A percentile compares a stretch with the other conserved stretches of the same genome.
phyloP scores from a whole-genome alignment of 2,113 vertebrate genomes.

The Heterocephalus glaber region DNA sequence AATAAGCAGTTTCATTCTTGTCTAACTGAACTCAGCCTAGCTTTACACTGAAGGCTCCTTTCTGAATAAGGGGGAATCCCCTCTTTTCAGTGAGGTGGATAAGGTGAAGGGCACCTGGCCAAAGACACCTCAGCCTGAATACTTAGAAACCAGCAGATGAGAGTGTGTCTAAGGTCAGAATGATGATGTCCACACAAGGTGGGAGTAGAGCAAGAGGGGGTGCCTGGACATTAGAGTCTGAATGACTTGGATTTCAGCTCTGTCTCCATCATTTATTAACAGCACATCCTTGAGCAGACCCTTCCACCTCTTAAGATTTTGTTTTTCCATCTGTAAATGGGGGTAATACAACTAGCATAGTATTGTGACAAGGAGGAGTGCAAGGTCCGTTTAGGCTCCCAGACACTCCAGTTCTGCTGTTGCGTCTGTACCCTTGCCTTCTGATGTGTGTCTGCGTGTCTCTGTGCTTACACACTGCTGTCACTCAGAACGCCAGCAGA shows the following conservation, averaged over 20 bases:
- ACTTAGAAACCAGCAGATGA: background rate
- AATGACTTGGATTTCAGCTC: background rate
- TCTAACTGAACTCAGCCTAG: background rate
- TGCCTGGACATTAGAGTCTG: background rate
- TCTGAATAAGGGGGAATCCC: background rate
- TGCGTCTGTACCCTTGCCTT: conserved; percentile 55
- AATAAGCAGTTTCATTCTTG: accelerated
- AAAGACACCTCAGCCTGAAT: background rate
- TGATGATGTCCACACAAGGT: background rate
- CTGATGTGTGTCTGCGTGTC: conserved; percentile 57
- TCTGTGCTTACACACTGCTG: conserved; percentile 65
- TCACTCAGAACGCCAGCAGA: conserved; percentile 62
- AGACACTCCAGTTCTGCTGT: background rate
- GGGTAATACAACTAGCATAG: background rate
- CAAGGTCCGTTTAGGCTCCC: conserved; percentile 66
- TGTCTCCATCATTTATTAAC: background rate
- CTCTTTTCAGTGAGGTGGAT: background rate
- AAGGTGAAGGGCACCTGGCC: background rate
- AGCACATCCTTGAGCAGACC: background rate
- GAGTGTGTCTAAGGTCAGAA: accelerated
- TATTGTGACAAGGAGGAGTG: background rate
- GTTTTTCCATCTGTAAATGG: background rate
- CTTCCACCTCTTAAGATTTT: background rate
- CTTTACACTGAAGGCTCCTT: background rate
- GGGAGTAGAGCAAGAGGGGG: background rate